These are phyloP conservation scores for Cosmia pyralina DNA, from an alignment of 2,888 invertebrate species.

Conservation along the genomic window DNA sequence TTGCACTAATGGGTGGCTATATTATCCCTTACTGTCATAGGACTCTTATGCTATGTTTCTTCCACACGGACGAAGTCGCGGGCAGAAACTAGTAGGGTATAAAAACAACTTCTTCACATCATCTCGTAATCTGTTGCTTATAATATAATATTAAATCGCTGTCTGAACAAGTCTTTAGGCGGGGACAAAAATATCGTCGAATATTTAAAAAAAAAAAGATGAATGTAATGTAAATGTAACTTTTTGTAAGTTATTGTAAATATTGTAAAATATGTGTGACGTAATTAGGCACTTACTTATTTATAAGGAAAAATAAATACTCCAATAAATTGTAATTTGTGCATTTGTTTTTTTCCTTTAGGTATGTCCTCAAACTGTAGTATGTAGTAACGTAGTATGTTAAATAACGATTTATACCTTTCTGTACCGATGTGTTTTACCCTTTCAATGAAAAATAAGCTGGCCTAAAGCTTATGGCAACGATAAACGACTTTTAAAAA, in stretches of 20 bases:
- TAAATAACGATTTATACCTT: not conserved
- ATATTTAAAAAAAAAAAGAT: slow-evolving; percentile 1
- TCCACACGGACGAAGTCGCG: too few species aligned
- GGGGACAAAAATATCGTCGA: not conserved
- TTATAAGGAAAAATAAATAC: slow-evolving; percentile 40
- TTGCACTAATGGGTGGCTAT: too few species aligned
- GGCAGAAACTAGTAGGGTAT: too few species aligned
- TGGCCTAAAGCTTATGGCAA: not conserved
- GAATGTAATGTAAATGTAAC: slow-evolving; percentile 16
- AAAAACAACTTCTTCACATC: not conserved
- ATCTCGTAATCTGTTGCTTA: not conserved
- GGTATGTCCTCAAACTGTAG: slow-evolving; percentile 13
- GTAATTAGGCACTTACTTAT: not conserved
- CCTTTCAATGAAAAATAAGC: not conserved
- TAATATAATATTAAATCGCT: slow-evolving; percentile 1
- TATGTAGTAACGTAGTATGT: not conserved
- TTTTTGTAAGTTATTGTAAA: slow-evolving; percentile 30
- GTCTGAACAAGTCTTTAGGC: slow-evolving; percentile 33
- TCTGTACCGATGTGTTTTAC: too few species aligned
- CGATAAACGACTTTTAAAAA: too few species aligned
- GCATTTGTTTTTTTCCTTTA: slow-evolving; percentile 27
- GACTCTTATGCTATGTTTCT: too few species aligned
- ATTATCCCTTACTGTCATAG: too few species aligned
- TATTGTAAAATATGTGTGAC: slow-evolving; percentile 40
- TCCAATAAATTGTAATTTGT: slow-evolving; percentile 5